Conservation (phyloP, 64 coral and sea anemone genomes). For the Montipora capricornis region DNA sequence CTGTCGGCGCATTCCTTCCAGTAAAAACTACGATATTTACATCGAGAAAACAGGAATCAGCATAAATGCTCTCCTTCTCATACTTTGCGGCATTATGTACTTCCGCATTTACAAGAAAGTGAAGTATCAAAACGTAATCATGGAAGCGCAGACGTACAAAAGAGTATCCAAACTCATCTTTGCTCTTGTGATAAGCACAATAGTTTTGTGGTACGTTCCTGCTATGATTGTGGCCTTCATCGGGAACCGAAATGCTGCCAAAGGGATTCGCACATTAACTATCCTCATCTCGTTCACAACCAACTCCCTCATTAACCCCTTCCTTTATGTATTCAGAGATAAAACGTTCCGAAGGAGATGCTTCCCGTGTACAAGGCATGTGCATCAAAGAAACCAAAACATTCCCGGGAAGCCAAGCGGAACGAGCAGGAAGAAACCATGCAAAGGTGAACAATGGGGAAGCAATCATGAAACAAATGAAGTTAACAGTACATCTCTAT, state of each 20-base stretch:
- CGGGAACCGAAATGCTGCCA: not conserved
- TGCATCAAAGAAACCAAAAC: not conserved
- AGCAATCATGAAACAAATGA: not conserved
- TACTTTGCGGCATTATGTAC: not conserved
- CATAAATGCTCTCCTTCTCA: not conserved
- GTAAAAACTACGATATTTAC: not conserved
- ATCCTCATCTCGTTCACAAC: constrained; percentile 1
- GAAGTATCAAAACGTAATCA: not conserved
- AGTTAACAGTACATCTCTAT: not conserved
- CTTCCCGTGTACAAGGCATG: not conserved
- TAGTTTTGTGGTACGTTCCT: constrained; percentile 32
- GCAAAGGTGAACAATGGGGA: not conserved
- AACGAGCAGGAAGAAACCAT: not conserved
- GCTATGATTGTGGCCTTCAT: constrained; percentile 9
- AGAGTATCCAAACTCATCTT: constrained; percentile 12
- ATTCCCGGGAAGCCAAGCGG: not conserved
- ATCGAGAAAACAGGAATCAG: not conserved
- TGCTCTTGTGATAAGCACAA: not conserved
- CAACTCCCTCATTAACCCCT: constrained; percentile 31
- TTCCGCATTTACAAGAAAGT: constrained; percentile 23
- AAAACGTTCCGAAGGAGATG: not conserved
- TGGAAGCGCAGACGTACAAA: not conserved
- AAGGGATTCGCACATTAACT: not conserved
- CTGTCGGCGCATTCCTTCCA: not conserved
- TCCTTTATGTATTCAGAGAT: constrained; percentile 27